A percentile compares a stretch with the other conserved stretches of the same genome.
Evolutionary conservation across 2,888 invertebrate genomes (phyloP).

Genomic region (Sericinus montela): DNA sequence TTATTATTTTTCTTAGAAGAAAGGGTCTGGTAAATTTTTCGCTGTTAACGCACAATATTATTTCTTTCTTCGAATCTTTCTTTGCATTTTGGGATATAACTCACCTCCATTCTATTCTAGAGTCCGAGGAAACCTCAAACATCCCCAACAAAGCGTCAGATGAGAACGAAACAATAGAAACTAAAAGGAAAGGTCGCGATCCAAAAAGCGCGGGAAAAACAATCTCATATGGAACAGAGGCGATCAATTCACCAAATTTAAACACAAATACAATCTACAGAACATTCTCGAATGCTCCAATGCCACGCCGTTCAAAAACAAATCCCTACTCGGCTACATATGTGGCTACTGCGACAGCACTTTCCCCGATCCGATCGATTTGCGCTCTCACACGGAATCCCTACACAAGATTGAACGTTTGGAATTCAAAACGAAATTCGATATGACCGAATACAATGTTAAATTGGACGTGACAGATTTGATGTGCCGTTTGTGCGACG

Average conservation of each 20-base stretch:
- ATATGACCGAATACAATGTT: conserved; percentile 47
- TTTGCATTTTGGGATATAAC: no score
- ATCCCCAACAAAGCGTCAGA: conserved; percentile 28
- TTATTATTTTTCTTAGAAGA: no score
- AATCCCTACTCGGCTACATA: conserved; percentile 47
- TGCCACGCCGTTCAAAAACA: conserved; percentile 55
- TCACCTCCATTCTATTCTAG: no score
- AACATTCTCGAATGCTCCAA: conserved; percentile 55
- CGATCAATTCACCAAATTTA: conserved; percentile 36
- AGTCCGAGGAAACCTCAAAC: conserved; percentile 33
- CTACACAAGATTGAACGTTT: conserved; percentile 43
- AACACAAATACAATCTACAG: conserved; percentile 52
- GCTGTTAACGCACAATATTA: no score
- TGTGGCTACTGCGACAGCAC: conserved; percentile 55
- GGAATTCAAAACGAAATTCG: conserved; percentile 42
- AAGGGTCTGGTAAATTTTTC: no score
- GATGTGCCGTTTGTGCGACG: conserved; percentile 43
- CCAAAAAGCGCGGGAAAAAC: conserved; percentile 30
- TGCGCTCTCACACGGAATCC: conserved; percentile 36
- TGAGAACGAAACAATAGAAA: conserved; percentile 21
- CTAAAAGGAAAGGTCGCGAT: conserved; percentile 32
- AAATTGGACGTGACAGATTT: conserved; percentile 50
- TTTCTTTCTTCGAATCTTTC: no score
- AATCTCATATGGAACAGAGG: conserved; percentile 37
- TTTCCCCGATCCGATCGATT: conserved; percentile 51